phyloP scores from a whole-genome alignment of 2,113 vertebrate genomes.

The Nerophis ophidion region DNA sequence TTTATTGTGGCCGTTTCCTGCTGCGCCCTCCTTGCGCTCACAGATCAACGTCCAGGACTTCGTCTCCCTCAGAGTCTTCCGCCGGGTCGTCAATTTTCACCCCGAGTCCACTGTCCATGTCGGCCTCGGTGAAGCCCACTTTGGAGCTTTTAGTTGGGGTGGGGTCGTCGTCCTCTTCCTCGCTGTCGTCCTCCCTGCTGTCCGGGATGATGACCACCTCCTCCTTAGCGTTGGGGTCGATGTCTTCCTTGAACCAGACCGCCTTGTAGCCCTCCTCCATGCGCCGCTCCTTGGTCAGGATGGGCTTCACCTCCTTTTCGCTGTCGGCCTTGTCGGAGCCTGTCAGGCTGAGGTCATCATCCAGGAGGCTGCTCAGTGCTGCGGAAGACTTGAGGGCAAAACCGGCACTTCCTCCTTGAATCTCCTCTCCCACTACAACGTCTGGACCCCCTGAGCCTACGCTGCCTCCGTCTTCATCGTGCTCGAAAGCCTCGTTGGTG shows the following conservation, averaged over 20 bases:
- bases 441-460: conserved; percentile 2
- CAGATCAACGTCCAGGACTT: not conserved
- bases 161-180: conserved; percentile 8
- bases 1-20: conserved; percentile 21
- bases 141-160: not conserved
- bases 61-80: conserved; percentile 16
- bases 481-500: conserved; percentile 62
- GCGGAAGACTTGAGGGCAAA: not conserved
- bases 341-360: conserved; percentile 29
- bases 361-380: not conserved
- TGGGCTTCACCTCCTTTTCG: conserved; percentile 77
- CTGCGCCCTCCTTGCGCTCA: conserved; percentile 25
- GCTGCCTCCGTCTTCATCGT: conserved; percentile 44
- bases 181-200: conserved; percentile 36
- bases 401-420: not conserved
- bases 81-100: conserved; percentile 32
- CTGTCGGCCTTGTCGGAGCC: conserved; percentile 35
- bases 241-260: conserved; percentile 78
- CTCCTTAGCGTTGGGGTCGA: conserved; percentile 68
- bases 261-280: conserved; percentile 77
- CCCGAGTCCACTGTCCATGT: conserved; percentile 49
- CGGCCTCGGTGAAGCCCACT: conserved; percentile 29
- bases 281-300: conserved; percentile 75
- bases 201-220: conserved; percentile 71
- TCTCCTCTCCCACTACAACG: not conserved